Evolutionary conservation across 2,797 vertebrate species (phyloP), one percentile per base, ranked within the genome.

Genomic region (Enteromius unitaeniatus): DNA sequence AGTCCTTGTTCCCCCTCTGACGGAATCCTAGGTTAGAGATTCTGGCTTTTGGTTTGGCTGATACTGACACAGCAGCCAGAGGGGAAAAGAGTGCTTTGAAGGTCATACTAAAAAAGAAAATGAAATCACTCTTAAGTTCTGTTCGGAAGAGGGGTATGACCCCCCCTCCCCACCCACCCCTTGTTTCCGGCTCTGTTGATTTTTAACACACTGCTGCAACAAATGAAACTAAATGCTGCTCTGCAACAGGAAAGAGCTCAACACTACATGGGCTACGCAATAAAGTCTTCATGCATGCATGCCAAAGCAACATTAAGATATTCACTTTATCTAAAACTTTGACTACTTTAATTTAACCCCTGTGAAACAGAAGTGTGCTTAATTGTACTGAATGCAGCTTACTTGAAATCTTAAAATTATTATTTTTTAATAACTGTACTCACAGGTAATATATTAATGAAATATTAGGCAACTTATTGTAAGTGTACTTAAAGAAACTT

Each of bases 51-150:
- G 90, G 89, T 92, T 90, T 90, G 89, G 90, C 92, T 90, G 90
- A 85, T 92, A 93, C 93, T 94, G 93, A 94, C 93, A 91, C 93
- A 91, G 94, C 92, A 49, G 88, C 89, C 88, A 81, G 49, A 89
- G 81, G 90, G 90, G 88, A 90, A 73, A 67, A 62, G 83, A 55
- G 74, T 31, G 42, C 85, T 74, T 5, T 79, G 70, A 87, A 91
- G 91, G 89, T 86, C 78, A 87, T 77, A 90, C 89, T 47, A 55
- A 76, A 80, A 65, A 86, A 83, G 31, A 11, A 17, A 65, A 49
- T 37, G 34, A 78, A 81, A 78, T 26, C 65, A 58, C 10, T 80
- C 3, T 3, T 13, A 28, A 42, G 15, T 42, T 26, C n/a, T 40
- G 62, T 21, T 28, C 1, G 0, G 34, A 58, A 26, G 78, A 0